Base-by-base conservation (phyloP, 2,888 invertebrate genomes). In the Drosophila anomelani region DNA sequence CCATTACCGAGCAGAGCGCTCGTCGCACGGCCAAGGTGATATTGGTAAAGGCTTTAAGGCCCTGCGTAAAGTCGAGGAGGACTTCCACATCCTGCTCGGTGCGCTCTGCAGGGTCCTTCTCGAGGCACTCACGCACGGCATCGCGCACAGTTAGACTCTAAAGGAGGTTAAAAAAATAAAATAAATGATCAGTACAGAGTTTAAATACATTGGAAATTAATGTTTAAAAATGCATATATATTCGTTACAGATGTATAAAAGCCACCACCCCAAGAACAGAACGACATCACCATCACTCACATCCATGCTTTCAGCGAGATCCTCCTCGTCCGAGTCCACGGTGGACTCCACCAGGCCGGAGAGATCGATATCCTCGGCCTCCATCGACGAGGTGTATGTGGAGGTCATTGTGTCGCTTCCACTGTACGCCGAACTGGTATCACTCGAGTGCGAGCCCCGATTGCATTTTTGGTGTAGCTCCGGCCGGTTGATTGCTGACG, bases 401-500 rank as follows among this genome's bases (percentile, higher is more conserved):
- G 97, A 97, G 85, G 97, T 97, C 97, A 98, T 98, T 78, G 98
- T 97, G 94, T 98, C 98, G 80, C 98, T 98, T 77, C 98, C 98
- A 90, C 98, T 98, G 93, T 98, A 98, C 66, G 98, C 98, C 80
- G 98, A 98, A 92, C 98, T 98, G 29, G 98, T 98, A 93, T 98
- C 98, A 91, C 98, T 98, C 55, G 97, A 97, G 92, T 96, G 96
- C 73, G 97, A 97, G 80, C 95, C 96, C 79, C 96, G 94, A 92
- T 96, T 96, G 88, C 95, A 96, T 93, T 97, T 97, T 93, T 96
- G 96, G 93, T 96, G 96, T 92, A 96, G 94, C 93, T 96, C 96
- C 79, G 96, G 96, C 47, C 92, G 90, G 79, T 88, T 87, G 61
- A 75, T 81, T 57, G 83, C 41, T 53, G 68, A 36, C 17, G 51